A percentile compares a stretch with the other conserved stretches of the same genome.
These are phyloP conservation scores for Hydractinia symbiolongicarpus DNA, from an alignment of 30 jellyfish, hydroid and myxozoan species.

Conservation along the genomic window DNA sequence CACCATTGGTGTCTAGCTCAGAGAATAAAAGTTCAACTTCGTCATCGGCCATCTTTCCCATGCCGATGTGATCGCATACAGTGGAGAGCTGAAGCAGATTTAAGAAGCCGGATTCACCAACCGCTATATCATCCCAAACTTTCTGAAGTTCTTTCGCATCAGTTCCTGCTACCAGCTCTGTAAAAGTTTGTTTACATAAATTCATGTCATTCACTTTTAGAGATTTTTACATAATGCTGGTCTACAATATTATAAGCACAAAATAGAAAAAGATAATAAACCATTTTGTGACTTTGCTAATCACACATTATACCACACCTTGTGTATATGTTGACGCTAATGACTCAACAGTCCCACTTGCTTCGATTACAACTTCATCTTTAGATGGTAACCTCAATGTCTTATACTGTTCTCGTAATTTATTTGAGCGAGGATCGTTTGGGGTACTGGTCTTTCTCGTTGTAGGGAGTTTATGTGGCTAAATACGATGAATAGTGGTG, in stretches of 20 bases:
- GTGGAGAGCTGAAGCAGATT: slow-evolving; percentile 70
- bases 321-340: not conserved
- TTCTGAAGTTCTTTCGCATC: slow-evolving; percentile 54
- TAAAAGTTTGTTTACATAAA: too few relatives aligned
- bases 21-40: slow-evolving; percentile 77
- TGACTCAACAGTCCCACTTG: not conserved
- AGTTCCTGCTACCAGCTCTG: not conserved
- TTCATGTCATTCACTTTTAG: too few relatives aligned
- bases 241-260: too few relatives aligned
- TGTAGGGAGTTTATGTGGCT: too few relatives aligned
- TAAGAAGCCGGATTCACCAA: slow-evolving; percentile 84
- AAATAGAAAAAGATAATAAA: too few relatives aligned
- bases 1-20: slow-evolving; percentile 73
- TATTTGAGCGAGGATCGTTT: not conserved
- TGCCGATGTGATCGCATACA: slow-evolving; percentile 92
- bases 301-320: too few relatives aligned
- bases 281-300: too few relatives aligned
- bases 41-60: slow-evolving; percentile 74
- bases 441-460: slow-evolving; percentile 13
- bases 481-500: too few relatives aligned
- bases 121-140: slow-evolving; percentile 89
- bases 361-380: slow-evolving; percentile 6
- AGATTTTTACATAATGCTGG: too few relatives aligned
- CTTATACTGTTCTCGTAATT: too few relatives aligned
- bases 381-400: not conserved